Evolutionary conservation across 2,113 vertebrate species (phyloP).

Genomic region (Rhea americana): DNA sequence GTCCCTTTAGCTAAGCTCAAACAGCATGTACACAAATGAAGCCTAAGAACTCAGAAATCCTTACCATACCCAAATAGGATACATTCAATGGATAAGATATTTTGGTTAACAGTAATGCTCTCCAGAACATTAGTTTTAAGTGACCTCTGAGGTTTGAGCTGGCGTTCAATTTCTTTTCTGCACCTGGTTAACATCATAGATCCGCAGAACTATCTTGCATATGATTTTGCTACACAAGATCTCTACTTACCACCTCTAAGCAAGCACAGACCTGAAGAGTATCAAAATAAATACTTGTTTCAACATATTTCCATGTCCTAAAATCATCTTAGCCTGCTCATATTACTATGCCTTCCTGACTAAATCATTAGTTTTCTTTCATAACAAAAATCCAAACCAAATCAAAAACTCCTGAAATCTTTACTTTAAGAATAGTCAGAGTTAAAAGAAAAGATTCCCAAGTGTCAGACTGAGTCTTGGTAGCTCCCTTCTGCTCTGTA

Average conservation of each 20-base stretch:
- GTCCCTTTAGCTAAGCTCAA: not conserved
- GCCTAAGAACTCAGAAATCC: not conserved
- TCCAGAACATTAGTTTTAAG: not conserved
- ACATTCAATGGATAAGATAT: not conserved
- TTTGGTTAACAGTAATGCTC: not conserved
- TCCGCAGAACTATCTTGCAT: not conserved
- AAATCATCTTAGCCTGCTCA: too few relatives aligned
- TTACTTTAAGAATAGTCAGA: too few relatives aligned
- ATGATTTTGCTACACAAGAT: not conserved
- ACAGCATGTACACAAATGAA: accelerated
- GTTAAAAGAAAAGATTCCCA: not conserved
- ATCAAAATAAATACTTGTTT: not conserved
- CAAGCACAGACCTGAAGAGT: not conserved
- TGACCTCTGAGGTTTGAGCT: not conserved
- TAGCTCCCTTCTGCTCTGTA: not conserved
- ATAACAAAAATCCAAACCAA: too few relatives aligned
- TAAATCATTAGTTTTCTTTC: too few relatives aligned
- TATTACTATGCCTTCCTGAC: too few relatives aligned
- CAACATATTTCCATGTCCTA: too few relatives aligned
- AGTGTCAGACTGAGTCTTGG: not conserved
- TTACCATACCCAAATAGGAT: not conserved
- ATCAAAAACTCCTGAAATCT: too few relatives aligned
- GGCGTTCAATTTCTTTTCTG: not conserved
- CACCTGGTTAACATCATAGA: not conserved
- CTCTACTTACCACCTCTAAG: not conserved